Percentiles rank a stretch among this genome's conserved stretches.
These are phyloP conservation scores for Balaeniceps rex DNA, from an alignment of 2,113 vertebrate species.

Conservation along the genomic window DNA sequence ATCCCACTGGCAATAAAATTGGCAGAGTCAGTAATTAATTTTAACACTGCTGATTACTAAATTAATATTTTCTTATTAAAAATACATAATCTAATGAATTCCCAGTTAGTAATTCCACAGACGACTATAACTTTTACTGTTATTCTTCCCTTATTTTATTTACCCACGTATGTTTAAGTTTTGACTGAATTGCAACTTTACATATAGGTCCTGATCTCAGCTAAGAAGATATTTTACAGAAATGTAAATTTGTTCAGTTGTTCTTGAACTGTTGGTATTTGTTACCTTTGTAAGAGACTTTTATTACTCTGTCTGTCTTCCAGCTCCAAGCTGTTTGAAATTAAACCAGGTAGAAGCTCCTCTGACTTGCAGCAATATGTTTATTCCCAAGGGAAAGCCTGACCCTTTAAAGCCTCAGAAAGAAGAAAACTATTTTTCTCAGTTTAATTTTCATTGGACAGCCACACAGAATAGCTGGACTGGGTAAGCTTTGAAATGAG, in stretches of 20 bases:
- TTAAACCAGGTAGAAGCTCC: not conserved
- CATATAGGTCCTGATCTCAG: not conserved
- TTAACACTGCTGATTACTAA: not conserved
- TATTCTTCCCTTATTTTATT: not conserved
- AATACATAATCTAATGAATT: not conserved
- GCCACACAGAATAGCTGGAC: not conserved
- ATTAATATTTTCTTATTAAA: constrained; percentile 10
- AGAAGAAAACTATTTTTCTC: not conserved
- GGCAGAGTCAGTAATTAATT: not conserved
- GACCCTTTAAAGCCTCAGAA: not conserved
- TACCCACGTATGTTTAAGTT: not conserved
- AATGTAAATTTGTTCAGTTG: not conserved
- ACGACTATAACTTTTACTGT: not conserved
- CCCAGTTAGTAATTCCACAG: not conserved
- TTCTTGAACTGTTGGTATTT: not conserved
- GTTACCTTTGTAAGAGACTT: not conserved
- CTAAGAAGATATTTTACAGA: not conserved
- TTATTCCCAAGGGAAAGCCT: not conserved
- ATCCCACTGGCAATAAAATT: not conserved
- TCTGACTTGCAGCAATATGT: not conserved
- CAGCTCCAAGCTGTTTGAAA: not conserved
- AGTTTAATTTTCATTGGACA: not conserved
- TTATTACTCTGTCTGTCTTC: not conserved
- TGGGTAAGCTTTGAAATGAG: not conserved
- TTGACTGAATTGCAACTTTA: not conserved